Evolutionary conservation across 1,140 invertebrate species (phyloP), one percentile per base, ranked within the genome.

Genomic region (Ruditapes philippinarum): DNA sequence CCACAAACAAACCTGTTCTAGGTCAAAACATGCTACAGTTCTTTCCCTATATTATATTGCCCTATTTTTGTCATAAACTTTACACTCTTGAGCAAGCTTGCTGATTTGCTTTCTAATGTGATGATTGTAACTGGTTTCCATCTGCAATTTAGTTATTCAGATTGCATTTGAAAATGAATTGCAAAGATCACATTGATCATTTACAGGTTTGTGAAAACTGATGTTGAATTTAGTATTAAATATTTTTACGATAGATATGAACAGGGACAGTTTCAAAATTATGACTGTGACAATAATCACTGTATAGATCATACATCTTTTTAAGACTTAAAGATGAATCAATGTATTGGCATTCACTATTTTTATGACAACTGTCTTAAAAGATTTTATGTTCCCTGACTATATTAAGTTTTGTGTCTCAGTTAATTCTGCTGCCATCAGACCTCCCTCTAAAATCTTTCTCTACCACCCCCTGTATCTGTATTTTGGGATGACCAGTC

Each of bases 71-170:
- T 68, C 80, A 65, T 42, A 28, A 14, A 38, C 57, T 83, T 83
- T 68, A 28, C 25, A 49, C 28, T 65, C 57, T 25, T 45, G 49
- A 31, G 78, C 62, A 14, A 31, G 19, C 45, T n/a, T 31, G n/a
- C 49, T 83, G 62, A n/a, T n/a, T n/a, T n/a, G n/a, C n/a, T 83
- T 83, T 68, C 40, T 45, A 14, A 83, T 83, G 57, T 68, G 80
- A 17, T 40, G 11, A 33, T 65, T 42, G 49, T 83, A 83, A 4
- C 28, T 31, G 12, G 9, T 11, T 25, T 28, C 28, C 38, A 65
- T 4, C 25, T 62, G 31, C 4, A 28, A n/a, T 70, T 40, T 83
- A 28, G 25, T 9, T 14, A 12, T 5, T 40, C 7, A 33, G 5
- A 40, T 60, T 38, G 80, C 57, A 70, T 83, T 70, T 70, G 33